Conservation (phyloP, 2,888 invertebrate species). For the Caenorhabditis virilis region DNA sequence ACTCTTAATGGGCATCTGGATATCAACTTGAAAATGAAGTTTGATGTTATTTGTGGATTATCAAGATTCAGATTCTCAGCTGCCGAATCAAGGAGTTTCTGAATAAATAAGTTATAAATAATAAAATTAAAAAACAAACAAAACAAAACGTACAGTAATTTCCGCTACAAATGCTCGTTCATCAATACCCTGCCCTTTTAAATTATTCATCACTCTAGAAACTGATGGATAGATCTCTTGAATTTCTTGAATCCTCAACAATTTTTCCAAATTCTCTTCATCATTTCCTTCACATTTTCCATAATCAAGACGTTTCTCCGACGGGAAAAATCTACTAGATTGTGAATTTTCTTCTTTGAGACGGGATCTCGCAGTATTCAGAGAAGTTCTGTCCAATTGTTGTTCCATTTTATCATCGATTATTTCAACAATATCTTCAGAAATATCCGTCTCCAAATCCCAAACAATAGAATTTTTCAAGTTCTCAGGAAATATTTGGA, state of each 20-base stretch:
- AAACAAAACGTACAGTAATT: not conserved
- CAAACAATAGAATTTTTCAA: not conserved
- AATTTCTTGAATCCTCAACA: too few relatives aligned
- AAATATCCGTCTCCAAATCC: not conserved
- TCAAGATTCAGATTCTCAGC: too few relatives aligned
- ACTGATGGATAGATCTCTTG: constrained; percentile 36
- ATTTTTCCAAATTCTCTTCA: too few relatives aligned
- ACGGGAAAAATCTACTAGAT: too few relatives aligned
- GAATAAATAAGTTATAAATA: too few relatives aligned
- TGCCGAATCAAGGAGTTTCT: not conserved
- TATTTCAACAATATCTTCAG: constrained; percentile 7
- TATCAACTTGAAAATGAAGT: constrained; percentile 10
- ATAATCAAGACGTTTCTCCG: too few relatives aligned
- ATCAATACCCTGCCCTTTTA: constrained; percentile 14
- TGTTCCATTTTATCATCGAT: too few relatives aligned
- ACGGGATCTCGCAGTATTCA: too few relatives aligned
- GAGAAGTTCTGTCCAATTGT: too few relatives aligned
- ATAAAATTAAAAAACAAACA: not conserved
- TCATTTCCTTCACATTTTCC: too few relatives aligned
- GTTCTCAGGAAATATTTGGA: not conserved
- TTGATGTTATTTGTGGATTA: too few relatives aligned
- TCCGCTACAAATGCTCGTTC: constrained; percentile 17
- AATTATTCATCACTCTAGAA: constrained; percentile 26
- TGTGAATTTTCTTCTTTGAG: too few relatives aligned
- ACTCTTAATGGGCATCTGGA: constrained; percentile 28